Percentiles rank a stretch among this genome's conserved stretches.
These are phyloP conservation scores for Catamblyrhynchus diadema DNA, from an alignment of 2,797 vertebrate species.

Conservation along the genomic window DNA sequence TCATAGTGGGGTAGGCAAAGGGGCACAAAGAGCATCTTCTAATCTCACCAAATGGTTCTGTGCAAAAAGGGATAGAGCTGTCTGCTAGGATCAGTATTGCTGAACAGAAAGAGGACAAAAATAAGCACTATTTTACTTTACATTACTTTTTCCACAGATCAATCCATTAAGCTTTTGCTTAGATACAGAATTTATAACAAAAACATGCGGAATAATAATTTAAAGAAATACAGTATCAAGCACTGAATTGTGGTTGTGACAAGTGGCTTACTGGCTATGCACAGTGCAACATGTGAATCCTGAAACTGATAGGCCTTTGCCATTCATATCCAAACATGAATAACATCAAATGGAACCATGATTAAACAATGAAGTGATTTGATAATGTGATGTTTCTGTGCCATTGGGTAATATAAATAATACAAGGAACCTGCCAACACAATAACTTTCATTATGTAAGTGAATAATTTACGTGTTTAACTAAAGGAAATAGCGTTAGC, in stretches of 20 bases:
- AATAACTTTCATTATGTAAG: neutral
- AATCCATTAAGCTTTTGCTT: neutral
- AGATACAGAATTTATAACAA: neutral
- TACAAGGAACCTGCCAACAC: neutral
- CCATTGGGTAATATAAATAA: neutral
- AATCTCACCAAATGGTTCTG: neutral
- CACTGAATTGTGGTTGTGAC: neutral
- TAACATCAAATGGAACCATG: neutral
- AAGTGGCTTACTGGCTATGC: neutral
- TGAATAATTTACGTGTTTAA: neutral
- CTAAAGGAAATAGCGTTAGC: neutral
- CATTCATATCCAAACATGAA: neutral
- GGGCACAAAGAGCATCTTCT: neutral
- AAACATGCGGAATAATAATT: neutral
- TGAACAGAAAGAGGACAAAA: neutral
- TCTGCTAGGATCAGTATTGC: neutral
- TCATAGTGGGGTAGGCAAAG: neutral
- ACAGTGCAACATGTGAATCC: neutral
- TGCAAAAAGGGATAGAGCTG: neutral
- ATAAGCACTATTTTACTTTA: neutral
- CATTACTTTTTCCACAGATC: neutral
- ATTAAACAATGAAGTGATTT: neutral
- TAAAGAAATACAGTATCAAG: neutral
- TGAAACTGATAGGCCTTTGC: neutral
- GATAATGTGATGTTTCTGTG: neutral